Conservation (phyloP, 2,888 invertebrate species). For the Busseola fusca region DNA sequence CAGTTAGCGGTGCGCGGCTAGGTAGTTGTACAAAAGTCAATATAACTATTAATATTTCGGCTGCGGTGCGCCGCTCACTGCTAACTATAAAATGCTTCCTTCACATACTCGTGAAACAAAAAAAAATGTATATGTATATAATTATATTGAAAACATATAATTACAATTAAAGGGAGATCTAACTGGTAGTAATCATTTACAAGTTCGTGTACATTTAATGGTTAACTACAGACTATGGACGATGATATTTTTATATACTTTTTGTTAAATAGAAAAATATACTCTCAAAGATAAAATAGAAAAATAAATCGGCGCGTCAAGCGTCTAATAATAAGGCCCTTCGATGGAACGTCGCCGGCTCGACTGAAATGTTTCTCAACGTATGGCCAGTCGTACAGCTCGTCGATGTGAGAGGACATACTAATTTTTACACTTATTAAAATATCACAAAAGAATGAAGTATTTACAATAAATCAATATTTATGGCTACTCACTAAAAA, state of each 20-base stretch:
- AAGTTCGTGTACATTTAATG: constrained; percentile 44
- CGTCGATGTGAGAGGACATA: constrained; percentile 29
- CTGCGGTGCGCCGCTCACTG: not conserved
- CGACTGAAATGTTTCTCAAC: constrained; percentile 36
- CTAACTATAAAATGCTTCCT: constrained; percentile 4
- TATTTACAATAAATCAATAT: constrained; percentile 52
- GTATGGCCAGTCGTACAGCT: constrained; percentile 21
- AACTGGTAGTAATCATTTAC: constrained; percentile 47
- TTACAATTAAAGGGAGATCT: constrained; percentile 53
- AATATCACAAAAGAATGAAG: constrained; percentile 73
- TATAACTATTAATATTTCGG: not conserved
- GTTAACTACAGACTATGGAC: constrained; percentile 55
- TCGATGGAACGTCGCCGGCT: constrained; percentile 15
- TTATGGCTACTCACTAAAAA: constrained; percentile 47
- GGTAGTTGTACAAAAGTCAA: not conserved
- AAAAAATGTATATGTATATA: not conserved
- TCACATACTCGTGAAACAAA: constrained; percentile 2
- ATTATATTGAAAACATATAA: constrained; percentile 27
- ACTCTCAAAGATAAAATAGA: constrained; percentile 70
- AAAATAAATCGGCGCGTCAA: constrained; percentile 70
- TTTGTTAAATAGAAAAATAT: constrained; percentile 75
- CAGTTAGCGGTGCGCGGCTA: constrained; percentile 6
- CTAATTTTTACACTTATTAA: constrained; percentile 62
- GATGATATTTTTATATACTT: constrained; percentile 56
- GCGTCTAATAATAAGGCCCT: constrained; percentile 43